phyloP scores from a whole-genome alignment of 2,797 vertebrate genomes.

The Darevskia nairensis region DNA sequence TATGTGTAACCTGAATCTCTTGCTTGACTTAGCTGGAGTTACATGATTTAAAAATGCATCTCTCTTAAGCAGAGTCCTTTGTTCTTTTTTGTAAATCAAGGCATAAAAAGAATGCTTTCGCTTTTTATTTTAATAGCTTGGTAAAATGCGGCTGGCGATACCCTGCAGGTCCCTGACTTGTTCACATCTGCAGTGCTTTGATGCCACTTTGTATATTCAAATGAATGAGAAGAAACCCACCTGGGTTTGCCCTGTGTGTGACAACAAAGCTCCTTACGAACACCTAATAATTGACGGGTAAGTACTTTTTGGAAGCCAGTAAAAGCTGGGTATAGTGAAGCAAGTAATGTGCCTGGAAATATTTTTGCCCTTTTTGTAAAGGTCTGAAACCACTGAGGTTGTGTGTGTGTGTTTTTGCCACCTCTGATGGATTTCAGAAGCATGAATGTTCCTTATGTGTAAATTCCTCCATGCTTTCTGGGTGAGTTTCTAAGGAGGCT shows the following conservation, averaged over 20 bases:
- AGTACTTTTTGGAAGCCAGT: constrained; percentile 42
- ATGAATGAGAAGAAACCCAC: constrained; percentile 99
- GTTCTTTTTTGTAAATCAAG: background rate
- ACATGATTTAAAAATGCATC: background rate
- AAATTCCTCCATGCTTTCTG: background rate
- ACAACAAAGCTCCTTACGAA: constrained; percentile 97
- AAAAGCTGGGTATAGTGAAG: background rate
- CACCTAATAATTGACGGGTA: constrained; percentile 98
- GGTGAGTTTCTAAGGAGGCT: background rate
- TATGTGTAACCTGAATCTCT: background rate
- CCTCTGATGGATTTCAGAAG: background rate
- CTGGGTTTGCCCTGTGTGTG: constrained; percentile 98
- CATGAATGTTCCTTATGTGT: background rate
- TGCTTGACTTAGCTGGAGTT: background rate
- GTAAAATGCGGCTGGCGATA: constrained; percentile 97
- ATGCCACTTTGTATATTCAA: constrained; percentile 97
- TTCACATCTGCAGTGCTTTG: constrained; percentile 97
- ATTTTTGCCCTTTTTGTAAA: background rate
- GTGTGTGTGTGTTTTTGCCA: background rate
- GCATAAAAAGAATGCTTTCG: too few relatives aligned
- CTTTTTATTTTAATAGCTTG: constrained; percentile 82
- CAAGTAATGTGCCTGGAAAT: background rate
- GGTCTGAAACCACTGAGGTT: background rate
- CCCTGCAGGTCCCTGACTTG: constrained; percentile 95
- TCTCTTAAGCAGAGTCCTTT: background rate